phyloP scores from a whole-genome alignment of 2,113 vertebrate genomes.

The Ailurus styani region DNA sequence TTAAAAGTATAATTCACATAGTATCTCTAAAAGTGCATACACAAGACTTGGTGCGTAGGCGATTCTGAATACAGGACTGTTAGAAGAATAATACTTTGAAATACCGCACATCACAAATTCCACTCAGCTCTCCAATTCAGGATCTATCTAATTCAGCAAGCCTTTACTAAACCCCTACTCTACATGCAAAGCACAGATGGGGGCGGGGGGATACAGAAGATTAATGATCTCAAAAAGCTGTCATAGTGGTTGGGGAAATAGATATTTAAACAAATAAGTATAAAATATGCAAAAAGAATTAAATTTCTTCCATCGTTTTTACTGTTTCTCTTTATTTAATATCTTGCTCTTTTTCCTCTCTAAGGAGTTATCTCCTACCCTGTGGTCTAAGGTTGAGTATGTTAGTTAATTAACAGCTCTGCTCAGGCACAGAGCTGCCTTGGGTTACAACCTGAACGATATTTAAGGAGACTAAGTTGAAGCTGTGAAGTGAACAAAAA shows the following conservation, averaged over 20 bases:
- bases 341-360: background rate
- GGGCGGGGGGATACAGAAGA: background rate
- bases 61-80: background rate
- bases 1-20: background rate
- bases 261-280: background rate
- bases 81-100: background rate
- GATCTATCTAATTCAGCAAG: background rate
- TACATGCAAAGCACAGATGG: background rate
- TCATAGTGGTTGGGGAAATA: background rate
- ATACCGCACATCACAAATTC: background rate
- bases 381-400: background rate
- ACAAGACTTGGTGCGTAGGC: background rate
- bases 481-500: background rate
- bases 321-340: background rate
- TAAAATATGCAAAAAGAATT: background rate
- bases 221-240: background rate
- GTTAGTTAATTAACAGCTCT: background rate
- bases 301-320: background rate
- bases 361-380: background rate
- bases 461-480: background rate
- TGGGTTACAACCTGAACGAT: background rate
- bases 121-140: background rate
- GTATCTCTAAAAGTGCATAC: background rate
- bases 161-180: background rate
- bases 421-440: background rate